These are phyloP conservation scores for Siphlonurus alternatus DNA, from an alignment of 2,888 invertebrate species.

Conservation along the genomic window DNA sequence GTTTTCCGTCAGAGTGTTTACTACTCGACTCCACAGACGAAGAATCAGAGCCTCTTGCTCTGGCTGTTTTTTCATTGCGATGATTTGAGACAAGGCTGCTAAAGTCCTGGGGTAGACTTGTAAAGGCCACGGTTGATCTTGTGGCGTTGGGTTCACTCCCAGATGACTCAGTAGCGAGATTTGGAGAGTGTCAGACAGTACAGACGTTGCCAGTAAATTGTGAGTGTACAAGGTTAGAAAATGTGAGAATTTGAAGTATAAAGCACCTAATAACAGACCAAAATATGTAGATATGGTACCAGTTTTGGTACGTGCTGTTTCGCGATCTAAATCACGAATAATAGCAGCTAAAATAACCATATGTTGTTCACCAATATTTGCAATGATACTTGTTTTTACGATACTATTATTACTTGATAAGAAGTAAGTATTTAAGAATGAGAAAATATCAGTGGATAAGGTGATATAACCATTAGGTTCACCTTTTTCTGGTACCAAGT, in stretches of 20 bases:
- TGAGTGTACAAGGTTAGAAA: constrained; percentile 65
- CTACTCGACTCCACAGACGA: constrained; percentile 79
- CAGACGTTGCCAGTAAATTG: constrained; percentile 55
- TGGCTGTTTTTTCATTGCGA: constrained; percentile 53
- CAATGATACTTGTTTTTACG: constrained; percentile 43
- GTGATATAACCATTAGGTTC: constrained; percentile 75
- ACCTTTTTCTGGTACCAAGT: constrained; percentile 54
- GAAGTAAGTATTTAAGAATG: constrained; percentile 66
- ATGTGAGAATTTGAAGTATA: constrained; percentile 59
- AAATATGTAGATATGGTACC: constrained; percentile 60
- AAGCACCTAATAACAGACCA: constrained; percentile 46
- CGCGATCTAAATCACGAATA: constrained; percentile 77
- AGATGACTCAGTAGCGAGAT: constrained; percentile 53
- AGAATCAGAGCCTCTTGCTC: constrained; percentile 82
- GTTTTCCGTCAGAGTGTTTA: constrained; percentile 76
- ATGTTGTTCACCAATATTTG: constrained; percentile 69
- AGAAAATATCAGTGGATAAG: constrained; percentile 72
- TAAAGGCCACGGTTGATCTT: constrained; percentile 8
- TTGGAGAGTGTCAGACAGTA: constrained; percentile 48
- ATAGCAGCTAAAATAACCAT: constrained; percentile 76
- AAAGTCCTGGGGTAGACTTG: constrained; percentile 47
- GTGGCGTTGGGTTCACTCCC: constrained; percentile 53
- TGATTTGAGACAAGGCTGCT: constrained; percentile 64
- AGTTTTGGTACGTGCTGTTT: constrained; percentile 70
- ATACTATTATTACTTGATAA: constrained; percentile 52